Evolutionary conservation across 2,888 invertebrate species (phyloP), one percentile per base, ranked within the genome.

Genomic region (Cybosia mesomella): DNA sequence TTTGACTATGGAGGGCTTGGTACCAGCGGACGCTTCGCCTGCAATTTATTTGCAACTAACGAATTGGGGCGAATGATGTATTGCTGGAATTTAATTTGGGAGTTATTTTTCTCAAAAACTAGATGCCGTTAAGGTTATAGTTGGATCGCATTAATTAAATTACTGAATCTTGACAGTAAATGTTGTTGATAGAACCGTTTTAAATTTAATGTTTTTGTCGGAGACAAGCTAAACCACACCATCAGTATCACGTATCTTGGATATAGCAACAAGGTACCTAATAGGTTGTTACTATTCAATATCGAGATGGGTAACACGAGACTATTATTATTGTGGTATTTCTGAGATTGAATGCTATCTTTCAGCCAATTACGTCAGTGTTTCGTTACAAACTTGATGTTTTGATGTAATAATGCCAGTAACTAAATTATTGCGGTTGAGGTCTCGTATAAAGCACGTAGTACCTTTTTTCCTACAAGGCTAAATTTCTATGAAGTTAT

Each of bases 1-100:
- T 94, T 93, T 92, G 90, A 92, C 90, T 93, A 90, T 90, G 91
- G 91, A 92, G 91, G 91, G 88, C 90, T 82, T 61, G 82, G 73
- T 78, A 78, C 74, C 66, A 83, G 77, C 85, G 85, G 85, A 86
- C 85, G 89, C 84, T 83, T 87, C 84, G 80, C 75, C 81, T 87
- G 88, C 90, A 90, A 91, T 91, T 91, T 90, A 91, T 91, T 90
- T 87, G 87, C 85, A 86, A 88, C 86, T 86, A 88, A 87, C 86
- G 85, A 88, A 88, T 85, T 86, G 76, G 78, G 73, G 73, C 72
- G 85, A 86, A 87, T 87, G 85, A 87, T 88, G 87, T 85, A 88
- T 87, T 83, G 80, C 81, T 71, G 79, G 80, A 85, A 86, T 86
- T 86, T 87, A 87, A 88, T 88, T 86, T 81, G 74, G 64, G 58